Evolutionary conservation across 2,797 vertebrate genomes (phyloP), one percentile per base, ranked within the genome.

Genomic region (Harpagifer antarcticus): DNA sequence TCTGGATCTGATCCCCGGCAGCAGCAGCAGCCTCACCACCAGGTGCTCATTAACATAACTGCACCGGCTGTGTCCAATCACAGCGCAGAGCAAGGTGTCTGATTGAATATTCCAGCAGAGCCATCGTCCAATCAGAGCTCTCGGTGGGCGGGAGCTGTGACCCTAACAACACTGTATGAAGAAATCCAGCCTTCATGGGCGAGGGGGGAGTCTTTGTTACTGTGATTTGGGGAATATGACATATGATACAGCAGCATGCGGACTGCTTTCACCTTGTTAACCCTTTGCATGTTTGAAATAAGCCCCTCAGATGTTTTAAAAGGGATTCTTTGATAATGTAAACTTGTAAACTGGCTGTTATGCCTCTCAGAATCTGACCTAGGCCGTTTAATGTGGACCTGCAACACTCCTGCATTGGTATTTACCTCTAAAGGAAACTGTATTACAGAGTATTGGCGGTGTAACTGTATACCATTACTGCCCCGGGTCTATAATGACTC

Each of bases 11-110:
- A 60, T 40, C 68, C 78, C 58, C 19, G 65, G 23, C 23, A 27
- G 65, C 64, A 83, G 71, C 61, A 83, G 71, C 61, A 67, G 50
- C 81, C 86, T 74, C 83, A 47, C 93, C 87, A 92, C 95, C 95
- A 95, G 94, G 94, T 95, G 95, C 94, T 95, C 94, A 95, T 96
- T 95, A 95, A 88, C 95, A 95, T 95, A 94, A 89, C 94, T 90
- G 92, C 90, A 94, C 92, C 77, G 89, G 88, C 86, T 87, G 80
- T 3, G 81, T 65, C 95, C 95, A 96, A 95, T 95, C 90, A 87
- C 74, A 61, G 72, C 56, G 0, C 61, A 1, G 78, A 84, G 90
- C 88, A 91, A 93, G 91, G 93, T 93, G 91, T 71, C 78, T 86
- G 65, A 89, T 92, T 89, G 61, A 87, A 93, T 94, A 93, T 91